Evolutionary conservation across 2,888 invertebrate species (phyloP).

Genomic region (Enchytraeus crypticus): DNA sequence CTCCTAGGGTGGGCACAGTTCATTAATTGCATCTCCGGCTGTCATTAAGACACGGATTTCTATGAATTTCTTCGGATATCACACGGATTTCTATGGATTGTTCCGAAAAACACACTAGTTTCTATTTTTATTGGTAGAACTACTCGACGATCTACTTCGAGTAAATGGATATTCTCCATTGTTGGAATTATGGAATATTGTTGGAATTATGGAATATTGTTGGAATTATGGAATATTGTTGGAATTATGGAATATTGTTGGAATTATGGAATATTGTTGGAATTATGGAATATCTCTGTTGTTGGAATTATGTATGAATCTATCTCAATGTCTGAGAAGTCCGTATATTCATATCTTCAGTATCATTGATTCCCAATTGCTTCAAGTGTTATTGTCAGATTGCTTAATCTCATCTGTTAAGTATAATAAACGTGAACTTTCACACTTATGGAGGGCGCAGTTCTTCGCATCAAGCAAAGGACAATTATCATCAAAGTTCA

Average conservation of each 20-base stretch:
- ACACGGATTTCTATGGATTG: too few species aligned
- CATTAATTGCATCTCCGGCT: slow-evolving; percentile 49
- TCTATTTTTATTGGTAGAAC: slow-evolving; percentile 36
- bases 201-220: too few species aligned
- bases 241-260: too few species aligned
- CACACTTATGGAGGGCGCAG: too few species aligned
- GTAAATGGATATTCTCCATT: slow-evolving; percentile 35
- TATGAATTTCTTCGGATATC: too few species aligned
- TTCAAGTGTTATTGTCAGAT: slow-evolving; percentile 37
- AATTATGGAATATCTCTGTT: too few species aligned
- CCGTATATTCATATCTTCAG: slow-evolving; percentile 44
- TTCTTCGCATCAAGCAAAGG: too few species aligned
- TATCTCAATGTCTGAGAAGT: slow-evolving; percentile 39
- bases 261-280: too few species aligned
- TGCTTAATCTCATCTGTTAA: slow-evolving; percentile 37
- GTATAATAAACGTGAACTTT: slow-evolving; percentile 25
- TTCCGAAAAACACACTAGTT: too few species aligned
- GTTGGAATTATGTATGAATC: slow-evolving; percentile 43
- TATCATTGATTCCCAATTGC: slow-evolving; percentile 46
- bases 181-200: too few species aligned
- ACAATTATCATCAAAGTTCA: too few species aligned
- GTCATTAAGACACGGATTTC: slow-evolving; percentile 41
- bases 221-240: too few species aligned
- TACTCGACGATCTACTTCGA: slow-evolving; percentile 44
- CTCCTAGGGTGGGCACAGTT: slow-evolving; percentile 43